Evolutionary conservation across 2,888 invertebrate species (phyloP), one percentile per base, ranked within the genome.

Genomic region (Drosophila cracens): DNA sequence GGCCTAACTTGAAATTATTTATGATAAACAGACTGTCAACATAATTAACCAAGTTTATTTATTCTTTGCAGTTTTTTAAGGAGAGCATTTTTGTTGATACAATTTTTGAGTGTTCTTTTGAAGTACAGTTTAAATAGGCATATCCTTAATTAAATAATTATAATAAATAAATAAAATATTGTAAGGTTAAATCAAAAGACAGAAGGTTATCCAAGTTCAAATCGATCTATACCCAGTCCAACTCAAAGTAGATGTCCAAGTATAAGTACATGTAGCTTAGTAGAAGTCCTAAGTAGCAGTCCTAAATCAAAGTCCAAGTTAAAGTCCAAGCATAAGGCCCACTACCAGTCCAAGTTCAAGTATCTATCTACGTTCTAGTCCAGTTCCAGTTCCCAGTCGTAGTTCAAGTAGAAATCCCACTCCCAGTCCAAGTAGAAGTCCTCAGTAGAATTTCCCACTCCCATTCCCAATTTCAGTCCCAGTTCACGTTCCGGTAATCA

Each of bases 1-100:
- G 8, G 2, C 16, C 29, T 13, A 10, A n/a, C 16, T 43, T n/a
- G 8, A 40, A 36, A 29, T 43, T 53, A 34, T 40, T 52, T n/a
- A 38, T n/a, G 0, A 54, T 54, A 38, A 54, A 54, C 18, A 54
- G 27, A 36, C 48, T 59, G 43, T 51, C 11, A n/a, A 33, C 25
- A 31, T 36, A 18, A 63, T 66, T 46, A 63, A 53, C 36, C n/a
- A 29, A 51, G 33, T 18, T 18, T 36, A n/a, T 48, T 48, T 46
- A 58, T 36, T 31, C 33, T 36, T 21, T 16, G 7, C 16, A 16
- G 21, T 11, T 21, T 21, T 21, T 16, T 52, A 10, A 5, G 18
- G 27, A 27, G 27, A 10, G 4, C 0, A 18, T 49, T 49, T 49
- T 27, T 27, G 4, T 16, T 5, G 27, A 49, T 27, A 27, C 2